Evolutionary conservation across 2,113 vertebrate genomes (phyloP), one percentile per base, ranked within the genome.

Genomic region (Elanus axillaris): DNA sequence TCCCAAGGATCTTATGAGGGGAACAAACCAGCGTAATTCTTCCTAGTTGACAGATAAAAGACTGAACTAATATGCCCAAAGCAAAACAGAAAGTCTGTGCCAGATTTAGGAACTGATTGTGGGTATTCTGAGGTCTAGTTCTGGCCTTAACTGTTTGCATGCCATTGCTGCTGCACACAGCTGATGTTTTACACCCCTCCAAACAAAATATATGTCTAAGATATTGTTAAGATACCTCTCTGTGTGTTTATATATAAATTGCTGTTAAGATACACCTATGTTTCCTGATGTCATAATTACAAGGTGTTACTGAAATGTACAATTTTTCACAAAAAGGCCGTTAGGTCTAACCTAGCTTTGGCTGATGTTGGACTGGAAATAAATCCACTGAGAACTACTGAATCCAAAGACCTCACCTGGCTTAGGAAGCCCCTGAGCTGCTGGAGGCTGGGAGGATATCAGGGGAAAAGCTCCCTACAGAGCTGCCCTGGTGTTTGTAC

Each of bases 21-120:
- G 62, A 93, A 43, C 47, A 91, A 42, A 76, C 17, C 14, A 64
- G 27, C 1, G 3, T 91, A 93, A 45, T 87, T 97, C 38, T 94
- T 92, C 23, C 17, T 84, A 34, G 86, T 50, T 94, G 83, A 81
- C 76, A 78, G 86, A 29, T 72, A 71, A 81, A 88, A 77, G 89
- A 85, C 91, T 87, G 62, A 60, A 58, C 55, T 94, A 94, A 87
- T 87, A 76, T 81, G 52, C 91, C 89, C 91, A 93, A 81, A 94
- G 80, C 76, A 93, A 91, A 79, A 23, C 36, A 89, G 40, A 80
- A 94, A 86, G 42, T 76, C 77, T 72, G 32, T 77, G 77, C 53
- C 73, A 89, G 83, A 78, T 93, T 88, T 92, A 91, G 86, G 86
- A 88, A 78, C 60, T 86, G 82, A 60, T 55, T 0, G 7, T 80